phyloP scores from a whole-genome alignment of 2,888 invertebrate species.

The Agrochola lota region DNA sequence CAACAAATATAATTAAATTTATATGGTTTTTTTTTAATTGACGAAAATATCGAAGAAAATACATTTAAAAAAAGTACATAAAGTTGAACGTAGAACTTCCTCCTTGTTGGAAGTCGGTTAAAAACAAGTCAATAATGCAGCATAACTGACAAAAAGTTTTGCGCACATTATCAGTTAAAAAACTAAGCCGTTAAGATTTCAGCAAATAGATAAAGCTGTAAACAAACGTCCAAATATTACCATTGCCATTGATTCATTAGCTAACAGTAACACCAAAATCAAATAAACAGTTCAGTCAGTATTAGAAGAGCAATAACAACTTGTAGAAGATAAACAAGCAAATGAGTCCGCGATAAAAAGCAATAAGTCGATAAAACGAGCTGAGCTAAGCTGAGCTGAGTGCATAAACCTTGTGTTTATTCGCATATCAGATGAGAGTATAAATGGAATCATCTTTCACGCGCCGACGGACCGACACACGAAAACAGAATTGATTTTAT shows the following conservation, averaged over 20 bases:
- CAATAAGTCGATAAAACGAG: conserved; percentile 81
- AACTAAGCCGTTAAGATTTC: conserved; percentile 17
- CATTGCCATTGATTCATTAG: conserved; percentile 49
- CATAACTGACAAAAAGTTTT: neutral
- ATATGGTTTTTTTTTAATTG: too few relatives aligned
- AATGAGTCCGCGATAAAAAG: conserved; percentile 82
- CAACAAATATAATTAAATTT: too few relatives aligned
- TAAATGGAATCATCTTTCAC: conserved; percentile 79
- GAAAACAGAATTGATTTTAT: conserved; percentile 77
- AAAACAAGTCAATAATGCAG: conserved; percentile 8
- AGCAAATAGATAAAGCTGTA: conserved; percentile 25
- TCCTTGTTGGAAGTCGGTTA: neutral
- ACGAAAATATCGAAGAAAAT: too few relatives aligned
- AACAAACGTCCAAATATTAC: conserved; percentile 45
- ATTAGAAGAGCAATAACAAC: conserved; percentile 79
- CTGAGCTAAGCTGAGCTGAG: conserved; percentile 65
- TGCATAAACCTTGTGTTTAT: conserved; percentile 76
- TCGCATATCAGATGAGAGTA: conserved; percentile 72
- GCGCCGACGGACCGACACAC: conserved; percentile 65
- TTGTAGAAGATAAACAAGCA: conserved; percentile 80
- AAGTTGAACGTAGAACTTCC: too few relatives aligned
- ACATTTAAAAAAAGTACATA: too few relatives aligned
- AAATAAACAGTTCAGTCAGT: conserved; percentile 77
- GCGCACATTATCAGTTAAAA: conserved; percentile 1
- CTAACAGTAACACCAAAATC: conserved; percentile 62